A percentile compares a stretch with the other conserved stretches of the same genome.
These are phyloP conservation scores for Gallinago solitaria DNA, from an alignment of 2,797 vertebrate species.

Conservation along the genomic window DNA sequence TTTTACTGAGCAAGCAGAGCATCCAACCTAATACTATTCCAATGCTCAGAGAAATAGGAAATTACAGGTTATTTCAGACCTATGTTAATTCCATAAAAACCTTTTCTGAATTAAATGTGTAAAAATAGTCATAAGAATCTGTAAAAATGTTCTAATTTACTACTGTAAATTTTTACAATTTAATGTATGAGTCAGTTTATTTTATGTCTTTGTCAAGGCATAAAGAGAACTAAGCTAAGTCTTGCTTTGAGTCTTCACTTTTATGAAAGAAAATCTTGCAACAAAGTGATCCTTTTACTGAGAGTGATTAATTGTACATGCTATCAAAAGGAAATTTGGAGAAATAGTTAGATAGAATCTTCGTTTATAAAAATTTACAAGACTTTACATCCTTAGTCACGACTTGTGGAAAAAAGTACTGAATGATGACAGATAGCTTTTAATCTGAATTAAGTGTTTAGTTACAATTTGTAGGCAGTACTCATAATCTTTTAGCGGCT, in stretches of 20 bases:
- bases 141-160: neutral
- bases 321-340: neutral
- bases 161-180: neutral
- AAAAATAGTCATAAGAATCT: neutral
- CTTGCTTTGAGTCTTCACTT: neutral
- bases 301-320: neutral
- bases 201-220: neutral
- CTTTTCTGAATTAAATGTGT: neutral
- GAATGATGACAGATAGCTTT: neutral
- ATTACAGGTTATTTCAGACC: neutral
- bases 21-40: neutral
- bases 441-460: neutral
- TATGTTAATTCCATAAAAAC: neutral
- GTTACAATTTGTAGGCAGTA: neutral
- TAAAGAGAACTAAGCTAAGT: neutral
- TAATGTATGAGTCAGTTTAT: neutral
- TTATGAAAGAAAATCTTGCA: neutral
- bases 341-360: neutral
- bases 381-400: neutral
- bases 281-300: neutral
- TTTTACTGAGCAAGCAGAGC: neutral
- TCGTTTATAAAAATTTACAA: neutral
- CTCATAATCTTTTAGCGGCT: neutral
- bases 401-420: neutral
- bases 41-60: neutral